Evolutionary conservation across 1,140 invertebrate genomes (phyloP), one percentile per base, ranked within the genome.

Genomic region (Araneus ventricosus): DNA sequence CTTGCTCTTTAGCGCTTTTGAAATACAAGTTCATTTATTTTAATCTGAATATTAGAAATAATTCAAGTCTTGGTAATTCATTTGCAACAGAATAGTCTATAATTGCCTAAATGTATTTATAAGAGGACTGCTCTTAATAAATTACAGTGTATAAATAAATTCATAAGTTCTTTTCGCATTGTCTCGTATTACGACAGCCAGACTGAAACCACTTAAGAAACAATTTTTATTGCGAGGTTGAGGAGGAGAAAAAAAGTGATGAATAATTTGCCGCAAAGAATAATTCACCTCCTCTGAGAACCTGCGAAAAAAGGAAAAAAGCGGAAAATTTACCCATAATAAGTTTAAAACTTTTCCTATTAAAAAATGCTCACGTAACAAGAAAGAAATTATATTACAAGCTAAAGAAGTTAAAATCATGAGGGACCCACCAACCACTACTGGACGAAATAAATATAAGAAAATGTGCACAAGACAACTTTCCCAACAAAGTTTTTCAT

Each of bases 401-500:
- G 37, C 80, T 82, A 45, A 52, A 75, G 80, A 82, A 52, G 41
- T 45, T 82, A 52, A 45, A 82, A 82, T 7, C 80, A 52, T 45
- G 30, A 52, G 80, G 80, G 80, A 82, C 41, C 3, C 30, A 27
- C 41, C 80, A 63, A 0, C 17, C 3, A 22, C 37, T n/a, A 45
- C 37, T 82, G 80, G 80, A 45, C 37, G 41, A 52, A 82, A 82
- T 82, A 82, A 82, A 82, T 52, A 45, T 24, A 45, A 45, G 39
- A 41, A 41, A 82, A 20, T 17, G 17, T 10, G 63, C 34, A 80
- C 39, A 41, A 22, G 22, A 39, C 80, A 45, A 82, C 39, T 82
- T 82, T 82, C 80, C 20, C 80, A 41, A 82, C 80, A 82, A 82
- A 82, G 39, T 82, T 82, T 82, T 82, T 82, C 80, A 41, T 45